A percentile compares a stretch with the other conserved stretches of the same genome.
phyloP scores from a whole-genome alignment of 1,140 invertebrate species.

The Sycobia sp. region DNA sequence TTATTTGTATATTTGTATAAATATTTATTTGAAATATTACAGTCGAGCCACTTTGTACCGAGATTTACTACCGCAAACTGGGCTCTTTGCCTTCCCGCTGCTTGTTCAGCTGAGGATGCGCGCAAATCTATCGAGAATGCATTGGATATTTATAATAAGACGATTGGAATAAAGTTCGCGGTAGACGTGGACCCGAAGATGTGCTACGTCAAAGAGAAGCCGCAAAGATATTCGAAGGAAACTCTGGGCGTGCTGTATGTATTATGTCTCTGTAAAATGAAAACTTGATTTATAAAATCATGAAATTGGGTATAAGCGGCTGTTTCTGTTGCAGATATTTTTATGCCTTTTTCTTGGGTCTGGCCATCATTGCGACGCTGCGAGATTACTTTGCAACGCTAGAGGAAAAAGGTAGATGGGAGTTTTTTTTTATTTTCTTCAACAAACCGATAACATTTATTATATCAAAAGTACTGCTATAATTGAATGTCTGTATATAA shows the following conservation, averaged over 20 bases:
- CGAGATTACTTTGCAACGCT: constrained; percentile 50
- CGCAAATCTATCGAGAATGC: constrained; percentile 63
- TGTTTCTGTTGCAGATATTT: constrained; percentile 48
- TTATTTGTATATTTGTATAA: neutral
- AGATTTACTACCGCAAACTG: constrained; percentile 71
- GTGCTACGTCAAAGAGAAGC: constrained; percentile 63
- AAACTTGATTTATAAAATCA: too few species aligned
- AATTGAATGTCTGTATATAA: too few species aligned
- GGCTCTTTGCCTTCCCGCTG: constrained; percentile 71
- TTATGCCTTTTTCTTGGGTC: constrained; percentile 54
- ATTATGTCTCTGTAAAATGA: too few species aligned
- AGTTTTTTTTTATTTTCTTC: neutral
- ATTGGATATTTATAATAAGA: constrained; percentile 64
- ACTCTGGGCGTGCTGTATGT: constrained; percentile 58
- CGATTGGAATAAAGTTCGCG: constrained; percentile 63
- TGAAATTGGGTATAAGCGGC: neutral
- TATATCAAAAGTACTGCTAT: too few species aligned
- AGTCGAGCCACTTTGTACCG: constrained; percentile 74
- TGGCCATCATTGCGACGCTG: constrained; percentile 53
- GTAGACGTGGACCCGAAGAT: constrained; percentile 66
- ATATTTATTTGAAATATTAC: constrained; percentile 36
- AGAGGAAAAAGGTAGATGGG: constrained; percentile 47
- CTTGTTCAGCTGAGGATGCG: constrained; percentile 67
- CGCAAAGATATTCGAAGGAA: constrained; percentile 53
- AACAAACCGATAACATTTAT: too few species aligned